Evolutionary conservation across 2,797 vertebrate species (phyloP).

Genomic region (Pangasius krempfi): DNA sequence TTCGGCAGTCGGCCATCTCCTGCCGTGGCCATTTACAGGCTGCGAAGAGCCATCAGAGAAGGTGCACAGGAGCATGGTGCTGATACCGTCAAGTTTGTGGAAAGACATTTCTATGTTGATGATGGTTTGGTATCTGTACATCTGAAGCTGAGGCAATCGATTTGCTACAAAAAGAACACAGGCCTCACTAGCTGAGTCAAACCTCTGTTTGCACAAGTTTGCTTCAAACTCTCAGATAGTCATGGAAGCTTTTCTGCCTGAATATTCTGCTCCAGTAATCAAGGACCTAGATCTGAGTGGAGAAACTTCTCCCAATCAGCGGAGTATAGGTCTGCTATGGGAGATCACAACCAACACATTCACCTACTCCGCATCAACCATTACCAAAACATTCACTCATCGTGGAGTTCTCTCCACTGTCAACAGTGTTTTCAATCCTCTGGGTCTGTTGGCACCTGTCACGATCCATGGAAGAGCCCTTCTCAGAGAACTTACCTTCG

Average conservation of each 20-base stretch:
- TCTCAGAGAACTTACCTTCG: neutral
- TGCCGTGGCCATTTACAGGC: neutral
- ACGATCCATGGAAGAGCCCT: too few relatives aligned
- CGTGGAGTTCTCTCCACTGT: too few relatives aligned
- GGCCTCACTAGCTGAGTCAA: neutral
- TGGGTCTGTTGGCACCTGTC: too few relatives aligned
- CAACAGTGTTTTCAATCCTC: too few relatives aligned
- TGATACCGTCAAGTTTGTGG: neutral
- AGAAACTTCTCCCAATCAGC: neutral
- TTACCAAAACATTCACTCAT: too few relatives aligned
- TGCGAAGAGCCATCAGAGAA: neutral
- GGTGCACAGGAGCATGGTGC: neutral
- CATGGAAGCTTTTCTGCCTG: neutral
- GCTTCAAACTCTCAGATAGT: neutral
- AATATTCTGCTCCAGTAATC: neutral
- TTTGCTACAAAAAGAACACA: neutral
- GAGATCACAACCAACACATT: neutral
- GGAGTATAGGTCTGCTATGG: neutral
- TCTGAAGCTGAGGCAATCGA: neutral
- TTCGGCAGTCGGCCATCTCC: neutral
- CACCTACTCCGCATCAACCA: neutral
- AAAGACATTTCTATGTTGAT: neutral
- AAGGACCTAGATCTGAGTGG: neutral
- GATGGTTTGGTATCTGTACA: neutral
- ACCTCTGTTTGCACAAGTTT: neutral